Evolutionary conservation across 2,888 invertebrate species (phyloP).

Genomic region (Eurytoma adleriae): DNA sequence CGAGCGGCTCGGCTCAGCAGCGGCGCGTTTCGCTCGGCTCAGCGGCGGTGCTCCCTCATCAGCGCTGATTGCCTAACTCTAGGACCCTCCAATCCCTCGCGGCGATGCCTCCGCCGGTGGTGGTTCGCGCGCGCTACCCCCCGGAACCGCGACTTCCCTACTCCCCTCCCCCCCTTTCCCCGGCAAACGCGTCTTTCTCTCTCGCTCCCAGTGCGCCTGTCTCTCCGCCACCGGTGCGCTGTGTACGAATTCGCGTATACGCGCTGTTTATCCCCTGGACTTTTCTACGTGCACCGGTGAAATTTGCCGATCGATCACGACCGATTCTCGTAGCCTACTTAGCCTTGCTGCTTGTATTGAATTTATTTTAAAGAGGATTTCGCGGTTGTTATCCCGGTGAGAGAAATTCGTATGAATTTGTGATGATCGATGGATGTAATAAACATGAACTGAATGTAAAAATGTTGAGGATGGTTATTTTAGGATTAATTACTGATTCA

Average conservation of each 20-base stretch:
- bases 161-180: neutral
- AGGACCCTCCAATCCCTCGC: conserved; percentile 70
- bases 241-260: neutral
- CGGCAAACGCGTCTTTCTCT: neutral
- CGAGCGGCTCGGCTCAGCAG: conserved; percentile 65
- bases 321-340: neutral
- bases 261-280: neutral
- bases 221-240: neutral
- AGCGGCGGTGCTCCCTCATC: conserved; percentile 71
- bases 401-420: too few relatives aligned
- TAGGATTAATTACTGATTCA: too few relatives aligned
- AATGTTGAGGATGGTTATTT: too few relatives aligned
- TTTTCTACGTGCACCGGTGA: neutral
- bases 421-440: too few relatives aligned
- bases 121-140: neutral
- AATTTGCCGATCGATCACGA: too few relatives aligned
- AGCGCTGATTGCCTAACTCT: conserved; percentile 76
- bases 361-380: too few relatives aligned
- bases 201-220: neutral
- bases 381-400: too few relatives aligned
- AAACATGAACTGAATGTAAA: too few relatives aligned
- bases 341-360: too few relatives aligned
- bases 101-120: neutral
- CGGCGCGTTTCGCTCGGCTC: conserved; percentile 53
- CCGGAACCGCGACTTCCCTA: conserved; percentile 7